A percentile compares a stretch with the other conserved stretches of the same genome.
These are phyloP conservation scores for Polyergus mexicanus DNA, from an alignment of 1,140 invertebrate species.

Conservation along the genomic window DNA sequence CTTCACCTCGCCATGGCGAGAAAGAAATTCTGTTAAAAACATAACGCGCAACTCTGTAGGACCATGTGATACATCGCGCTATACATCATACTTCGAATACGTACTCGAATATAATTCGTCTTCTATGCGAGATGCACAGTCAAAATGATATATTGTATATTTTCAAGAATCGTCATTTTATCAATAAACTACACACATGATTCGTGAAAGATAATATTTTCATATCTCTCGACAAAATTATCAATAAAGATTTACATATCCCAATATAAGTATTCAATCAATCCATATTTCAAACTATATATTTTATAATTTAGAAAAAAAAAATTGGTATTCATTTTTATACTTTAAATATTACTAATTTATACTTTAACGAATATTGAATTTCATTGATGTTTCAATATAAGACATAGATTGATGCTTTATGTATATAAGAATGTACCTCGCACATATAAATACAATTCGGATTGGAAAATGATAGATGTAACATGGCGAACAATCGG, in stretches of 20 bases:
- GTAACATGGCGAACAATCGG: neutral
- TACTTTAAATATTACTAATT: neutral
- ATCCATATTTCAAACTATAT: neutral
- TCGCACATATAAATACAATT: neutral
- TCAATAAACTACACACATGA: neutral
- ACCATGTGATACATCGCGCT: neutral
- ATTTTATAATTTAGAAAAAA: neutral
- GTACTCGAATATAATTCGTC: slow-evolving; percentile 8
- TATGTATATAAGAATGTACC: neutral
- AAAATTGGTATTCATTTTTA: neutral
- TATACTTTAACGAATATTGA: neutral
- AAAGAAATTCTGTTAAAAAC: slow-evolving; percentile 56
- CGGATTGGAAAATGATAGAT: neutral
- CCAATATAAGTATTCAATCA: neutral
- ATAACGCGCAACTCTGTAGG: slow-evolving; percentile 17
- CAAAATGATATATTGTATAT: neutral
- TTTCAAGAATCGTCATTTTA: neutral
- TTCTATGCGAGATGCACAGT: neutral
- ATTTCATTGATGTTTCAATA: slow-evolving; percentile 13
- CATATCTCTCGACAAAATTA: neutral
- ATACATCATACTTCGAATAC: neutral
- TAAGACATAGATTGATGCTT: neutral
- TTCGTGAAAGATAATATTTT: neutral
- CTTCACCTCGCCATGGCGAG: too few species aligned
- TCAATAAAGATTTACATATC: neutral